Base-by-base conservation (phyloP, 2,888 invertebrate genomes). In the Cheilosia impressa region DNA sequence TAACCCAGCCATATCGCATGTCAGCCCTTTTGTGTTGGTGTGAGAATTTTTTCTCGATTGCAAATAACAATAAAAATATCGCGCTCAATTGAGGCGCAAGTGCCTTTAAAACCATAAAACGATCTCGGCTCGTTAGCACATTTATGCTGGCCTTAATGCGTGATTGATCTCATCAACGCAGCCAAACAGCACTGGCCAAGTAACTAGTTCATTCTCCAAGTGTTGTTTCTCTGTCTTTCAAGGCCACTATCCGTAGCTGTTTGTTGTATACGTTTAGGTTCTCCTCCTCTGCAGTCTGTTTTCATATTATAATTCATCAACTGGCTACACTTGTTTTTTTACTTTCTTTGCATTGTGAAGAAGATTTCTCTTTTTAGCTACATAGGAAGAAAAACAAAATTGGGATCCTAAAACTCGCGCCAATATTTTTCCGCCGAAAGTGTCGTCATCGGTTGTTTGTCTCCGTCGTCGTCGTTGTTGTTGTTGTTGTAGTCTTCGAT, bases 1-100 rank as follows among this genome's bases (percentile, higher is more conserved):
- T 84, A 84, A 71, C 69, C 71, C 53, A 47, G 22, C 50, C 65
- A 65, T 84, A 79, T 84, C 84, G 53, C 65, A 71, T 84, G 69
- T 84, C 19, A 53, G 52, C 41, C 22, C 17, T 52, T 41, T 24
- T 43, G 31, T 68, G 27, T 6, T 41, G 34, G 10, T 10, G 34
- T 10, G 17, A 65, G 22, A 50, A 71, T 72, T 73, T 68, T 76
- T 62, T 81, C 24, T 58, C 52, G 52, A 81, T 81, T 24, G 38
- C 65, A 24, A 68, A 69, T 72, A 79, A 78, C 41, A 68, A 68
- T 62, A 55, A 47, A 73, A 78, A 63, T 68, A 72, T 60, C 52
- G 78, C 79, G 62, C 79, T 69, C 66, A 79, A 83, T 83, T 83
- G 63, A 73, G 34, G 60, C 72, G 31, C 41, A 73, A 82, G 63